phyloP scores from a whole-genome alignment of 2,888 invertebrate species.

The Cosmorhoe ocellata region DNA sequence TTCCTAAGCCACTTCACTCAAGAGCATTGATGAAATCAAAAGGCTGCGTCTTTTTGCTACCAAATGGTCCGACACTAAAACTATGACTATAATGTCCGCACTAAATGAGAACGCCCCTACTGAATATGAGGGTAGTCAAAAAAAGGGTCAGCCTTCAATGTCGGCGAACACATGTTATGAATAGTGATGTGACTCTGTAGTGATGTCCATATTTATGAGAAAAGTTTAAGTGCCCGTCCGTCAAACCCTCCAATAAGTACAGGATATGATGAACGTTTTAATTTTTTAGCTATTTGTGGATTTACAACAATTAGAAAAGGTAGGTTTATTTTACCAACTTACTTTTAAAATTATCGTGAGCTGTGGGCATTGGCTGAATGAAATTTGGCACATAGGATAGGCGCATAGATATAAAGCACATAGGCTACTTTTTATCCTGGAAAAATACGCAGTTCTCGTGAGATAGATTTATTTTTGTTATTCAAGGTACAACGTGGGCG shows the following conservation, averaged over 20 bases:
- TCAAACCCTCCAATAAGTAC: conserved; percentile 16
- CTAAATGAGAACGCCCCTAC: conserved; percentile 35
- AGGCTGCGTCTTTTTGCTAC: conserved; percentile 27
- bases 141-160: conserved; percentile 48
- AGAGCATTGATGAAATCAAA: conserved; percentile 22
- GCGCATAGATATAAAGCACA: no score
- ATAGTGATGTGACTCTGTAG: conserved; percentile 44
- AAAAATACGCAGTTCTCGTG: no score
- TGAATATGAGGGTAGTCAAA: conserved; percentile 45
- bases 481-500: no score
- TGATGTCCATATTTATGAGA: conserved; percentile 58
- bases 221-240: conserved; percentile 45
- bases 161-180: conserved; percentile 50
- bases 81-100: conserved; percentile 34
- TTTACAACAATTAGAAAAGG: conserved; percentile 17
- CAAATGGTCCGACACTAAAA: conserved; percentile 34
- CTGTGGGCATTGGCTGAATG: no score
- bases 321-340: conserved; percentile 19
- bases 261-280: conserved; percentile 24
- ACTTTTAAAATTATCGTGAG: conserved; percentile 25
- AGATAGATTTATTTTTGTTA: no score
- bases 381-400: no score
- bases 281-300: conserved; percentile 20
- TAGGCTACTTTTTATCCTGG: no score
- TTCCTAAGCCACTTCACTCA: not conserved